Evolutionary conservation across 2,113 vertebrate species (phyloP), one percentile per base, ranked within the genome.

Genomic region (Pipa parva): DNA sequence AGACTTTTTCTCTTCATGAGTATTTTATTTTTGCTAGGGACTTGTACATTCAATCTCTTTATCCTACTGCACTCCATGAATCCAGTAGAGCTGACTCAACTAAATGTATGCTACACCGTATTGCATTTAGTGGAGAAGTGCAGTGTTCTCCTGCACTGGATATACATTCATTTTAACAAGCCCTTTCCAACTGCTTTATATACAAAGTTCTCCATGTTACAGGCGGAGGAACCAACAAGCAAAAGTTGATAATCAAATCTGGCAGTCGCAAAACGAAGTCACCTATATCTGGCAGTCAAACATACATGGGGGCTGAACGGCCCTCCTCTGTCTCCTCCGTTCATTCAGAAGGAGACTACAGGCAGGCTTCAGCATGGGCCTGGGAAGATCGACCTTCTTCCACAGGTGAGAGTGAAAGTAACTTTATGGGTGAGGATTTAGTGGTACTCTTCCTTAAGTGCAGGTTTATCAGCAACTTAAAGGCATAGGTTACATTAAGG

Each of bases 381-480:
- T 97, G 95, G 94, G 94, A 98, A 45, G 97, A 99, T 17, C 81
- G 94, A 75, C 94, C 97, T 9, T 97, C 94, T 21, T 97, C 96
- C 49, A 93, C 96, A 87, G 96, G 95, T 96, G 67, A 84, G 84
- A 56, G 29, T 6, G 46, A 36, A 33, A 39, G 3, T 27, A 36
- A 27, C 9, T 20, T 62, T 51, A 4, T 42, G 39, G 39, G 17
- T 15, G 13, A 42, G 17, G 39, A n/a, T n/a, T 31, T 52, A 61
- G 56, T 3, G 27, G 56, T 11, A 55, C n/a, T 0, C 62, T 45
- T 68, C 49, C 48, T 1, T 56, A 31, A 58, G 50, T 36, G 17
- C 9, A 24, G 9, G 13, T 4, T 56, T n/a, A n/a, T n/a, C n/a
- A n/a, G n/a, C n/a, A n/a, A n/a, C n/a, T n/a, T n/a, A n/a, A n/a